Percentiles rank a stretch among this genome's conserved stretches.
phyloP scores from a whole-genome alignment of 2,888 invertebrate genomes.

The Tenthredo notha region DNA sequence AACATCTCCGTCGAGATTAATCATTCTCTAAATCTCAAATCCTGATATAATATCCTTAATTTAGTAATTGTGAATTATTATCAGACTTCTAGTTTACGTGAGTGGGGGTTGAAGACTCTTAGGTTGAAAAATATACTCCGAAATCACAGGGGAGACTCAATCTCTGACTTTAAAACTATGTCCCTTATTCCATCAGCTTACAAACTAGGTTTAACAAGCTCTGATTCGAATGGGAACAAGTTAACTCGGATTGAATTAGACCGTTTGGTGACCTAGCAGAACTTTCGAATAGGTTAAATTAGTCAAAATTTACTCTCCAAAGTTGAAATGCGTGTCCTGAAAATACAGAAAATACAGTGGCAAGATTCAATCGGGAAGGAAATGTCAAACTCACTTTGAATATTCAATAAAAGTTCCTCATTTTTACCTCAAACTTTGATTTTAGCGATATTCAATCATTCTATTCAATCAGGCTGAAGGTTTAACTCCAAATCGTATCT shows the following conservation, averaged over 20 bases:
- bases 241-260: slow-evolving; percentile 23
- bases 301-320: background rate
- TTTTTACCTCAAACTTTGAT: slow-evolving; percentile 2
- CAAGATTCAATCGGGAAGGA: background rate
- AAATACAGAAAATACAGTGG: slow-evolving; percentile 19
- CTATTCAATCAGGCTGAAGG: background rate
- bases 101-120: background rate
- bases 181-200: background rate
- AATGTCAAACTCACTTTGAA: slow-evolving; percentile 2
- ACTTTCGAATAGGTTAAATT: slow-evolving; percentile 24
- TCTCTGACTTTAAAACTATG: slow-evolving; percentile 5
- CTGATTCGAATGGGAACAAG: slow-evolving; percentile 3
- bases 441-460: background rate
- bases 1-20: background rate
- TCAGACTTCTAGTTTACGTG: background rate
- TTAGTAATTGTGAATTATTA: slow-evolving; percentile 5
- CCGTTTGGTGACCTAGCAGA: slow-evolving; percentile 12
- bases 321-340: background rate
- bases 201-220: background rate
- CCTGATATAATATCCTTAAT: slow-evolving; percentile 8
- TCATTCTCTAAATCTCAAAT: background rate
- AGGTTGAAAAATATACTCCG: background rate
- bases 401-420: background rate
- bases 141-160: background rate
- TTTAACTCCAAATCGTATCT: background rate